A percentile compares a stretch with the other conserved stretches of the same genome.
These are phyloP conservation scores for Apotomis capreana DNA, from an alignment of 2,888 invertebrate genomes.

Conservation along the genomic window DNA sequence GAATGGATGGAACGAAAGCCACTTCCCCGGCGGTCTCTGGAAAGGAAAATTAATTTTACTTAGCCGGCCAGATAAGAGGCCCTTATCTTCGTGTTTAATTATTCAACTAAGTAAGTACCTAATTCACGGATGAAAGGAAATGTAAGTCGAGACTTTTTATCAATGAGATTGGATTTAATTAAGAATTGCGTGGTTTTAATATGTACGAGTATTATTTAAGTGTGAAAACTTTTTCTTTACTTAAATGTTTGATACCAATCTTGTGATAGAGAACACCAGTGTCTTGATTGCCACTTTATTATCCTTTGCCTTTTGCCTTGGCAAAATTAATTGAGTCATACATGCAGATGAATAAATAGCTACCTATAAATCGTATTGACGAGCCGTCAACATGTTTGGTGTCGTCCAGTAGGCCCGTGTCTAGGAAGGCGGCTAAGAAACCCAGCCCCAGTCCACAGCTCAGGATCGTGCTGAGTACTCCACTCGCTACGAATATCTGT, in stretches of 20 bases:
- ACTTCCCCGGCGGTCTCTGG: conserved; percentile 49
- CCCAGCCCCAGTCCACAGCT: conserved; percentile 51
- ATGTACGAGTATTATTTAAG: neutral
- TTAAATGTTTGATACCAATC: neutral
- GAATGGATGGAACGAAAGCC: conserved; percentile 48
- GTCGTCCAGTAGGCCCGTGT: conserved; percentile 22
- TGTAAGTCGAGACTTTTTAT: conserved; percentile 27
- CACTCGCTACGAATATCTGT: conserved; percentile 47
- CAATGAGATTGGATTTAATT: conserved; percentile 29
- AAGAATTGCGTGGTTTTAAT: conserved; percentile 17
- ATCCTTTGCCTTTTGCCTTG: too few species aligned
- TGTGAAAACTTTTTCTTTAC: neutral
- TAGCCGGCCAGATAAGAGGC: conserved; percentile 27
- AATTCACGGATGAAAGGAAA: conserved; percentile 22
- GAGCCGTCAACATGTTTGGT: conserved; percentile 8
- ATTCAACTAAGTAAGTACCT: conserved; percentile 38
- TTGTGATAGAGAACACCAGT: too few species aligned
- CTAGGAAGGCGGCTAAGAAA: conserved; percentile 42
- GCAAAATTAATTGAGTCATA: too few species aligned
- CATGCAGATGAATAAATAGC: too few species aligned
- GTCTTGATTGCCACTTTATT: too few species aligned
- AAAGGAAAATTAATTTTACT: conserved; percentile 48
- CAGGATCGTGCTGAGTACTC: conserved; percentile 47
- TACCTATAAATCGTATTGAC: conserved; percentile 40
- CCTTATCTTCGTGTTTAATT: conserved; percentile 41